phyloP scores from a whole-genome alignment of 2,797 vertebrate species.

The Helostoma temminkii region DNA sequence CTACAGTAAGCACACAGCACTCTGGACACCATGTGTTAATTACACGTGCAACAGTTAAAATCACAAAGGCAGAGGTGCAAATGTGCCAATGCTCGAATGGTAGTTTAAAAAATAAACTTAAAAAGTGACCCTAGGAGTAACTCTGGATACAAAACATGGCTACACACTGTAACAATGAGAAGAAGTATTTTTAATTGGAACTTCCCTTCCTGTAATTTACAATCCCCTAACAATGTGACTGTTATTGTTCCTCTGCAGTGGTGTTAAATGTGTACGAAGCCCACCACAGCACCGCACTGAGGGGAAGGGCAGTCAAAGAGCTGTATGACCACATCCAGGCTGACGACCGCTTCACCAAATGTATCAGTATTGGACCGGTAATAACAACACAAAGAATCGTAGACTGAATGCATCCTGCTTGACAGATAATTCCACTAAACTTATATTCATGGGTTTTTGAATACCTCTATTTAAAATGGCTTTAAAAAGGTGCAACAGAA shows the following conservation, averaged over 20 bases:
- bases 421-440: background rate
- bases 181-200: background rate
- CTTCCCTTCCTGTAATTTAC: background rate
- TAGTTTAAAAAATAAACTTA: no score
- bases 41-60: no score
- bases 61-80: no score
- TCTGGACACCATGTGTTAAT: background rate
- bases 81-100: no score
- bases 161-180: background rate
- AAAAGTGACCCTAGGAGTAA: background rate
- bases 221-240: conserved; percentile 9
- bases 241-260: conserved; percentile 65
- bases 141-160: background rate
- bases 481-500: background rate
- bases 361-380: conserved; percentile 95
- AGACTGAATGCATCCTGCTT: background rate
- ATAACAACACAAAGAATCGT: background rate
- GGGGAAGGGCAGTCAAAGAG: conserved; percentile 82
- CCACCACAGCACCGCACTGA: conserved; percentile 86
- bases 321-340: conserved; percentile 92
- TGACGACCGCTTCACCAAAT: conserved; percentile 93
- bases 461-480: background rate
- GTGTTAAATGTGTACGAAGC: conserved; percentile 91
- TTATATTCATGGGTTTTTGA: background rate
- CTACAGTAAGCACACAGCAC: conserved; percentile 65